These are phyloP conservation scores for Eumerus sabulonum DNA, from an alignment of 2,888 invertebrate genomes.

Conservation along the genomic window DNA sequence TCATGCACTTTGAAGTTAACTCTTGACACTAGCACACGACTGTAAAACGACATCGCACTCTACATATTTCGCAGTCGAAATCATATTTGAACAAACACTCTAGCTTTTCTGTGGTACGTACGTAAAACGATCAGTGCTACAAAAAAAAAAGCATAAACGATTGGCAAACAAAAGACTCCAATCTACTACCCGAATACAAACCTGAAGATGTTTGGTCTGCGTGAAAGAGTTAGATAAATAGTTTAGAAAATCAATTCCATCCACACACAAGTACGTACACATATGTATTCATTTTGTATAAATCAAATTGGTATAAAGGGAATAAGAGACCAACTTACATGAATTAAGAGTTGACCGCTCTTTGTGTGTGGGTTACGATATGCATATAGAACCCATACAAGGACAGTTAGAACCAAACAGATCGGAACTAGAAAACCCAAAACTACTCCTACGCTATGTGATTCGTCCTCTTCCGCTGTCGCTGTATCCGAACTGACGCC, in stretches of 20 bases:
- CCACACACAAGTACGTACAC: neutral
- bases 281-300: constrained; percentile 6
- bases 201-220: constrained; percentile 79
- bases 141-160: constrained; percentile 6
- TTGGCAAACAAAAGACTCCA: neutral
- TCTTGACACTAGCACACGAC: too few species aligned
- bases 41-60: too few species aligned
- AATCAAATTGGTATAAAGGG: neutral
- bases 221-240: constrained; percentile 71
- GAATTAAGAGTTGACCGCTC: constrained; percentile 97
- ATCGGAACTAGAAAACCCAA: constrained; percentile 86
- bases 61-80: too few species aligned
- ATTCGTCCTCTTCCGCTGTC: constrained; percentile 66
- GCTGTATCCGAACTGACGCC: constrained; percentile 27
- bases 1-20: too few species aligned
- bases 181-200: constrained; percentile 71
- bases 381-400: constrained; percentile 93
- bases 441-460: constrained; percentile 76
- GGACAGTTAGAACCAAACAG: constrained; percentile 83
- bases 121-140: constrained; percentile 19
- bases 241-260: constrained; percentile 29
- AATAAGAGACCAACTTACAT: constrained; percentile 82
- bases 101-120: constrained; percentile 29
- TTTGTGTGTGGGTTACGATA: constrained; percentile 97
- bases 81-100: too few species aligned